Percentiles rank a stretch among this genome's conserved stretches.
phyloP scores from a whole-genome alignment of 2,113 vertebrate genomes.

The Vimba vimba region DNA sequence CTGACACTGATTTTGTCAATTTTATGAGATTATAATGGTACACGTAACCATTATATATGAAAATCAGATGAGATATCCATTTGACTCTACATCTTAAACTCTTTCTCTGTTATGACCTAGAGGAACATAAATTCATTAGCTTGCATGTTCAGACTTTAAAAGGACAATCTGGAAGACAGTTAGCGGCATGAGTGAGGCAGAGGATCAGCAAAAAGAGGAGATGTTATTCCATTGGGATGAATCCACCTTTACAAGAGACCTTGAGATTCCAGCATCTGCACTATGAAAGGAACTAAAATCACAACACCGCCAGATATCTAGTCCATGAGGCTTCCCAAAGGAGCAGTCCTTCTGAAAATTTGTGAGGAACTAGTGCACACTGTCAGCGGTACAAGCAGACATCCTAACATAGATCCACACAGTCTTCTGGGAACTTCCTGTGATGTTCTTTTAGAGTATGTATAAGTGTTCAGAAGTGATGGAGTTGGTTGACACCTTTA shows the following conservation, averaged over 20 bases:
- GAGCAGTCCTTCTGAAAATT: conserved; percentile 19
- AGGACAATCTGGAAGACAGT: not conserved
- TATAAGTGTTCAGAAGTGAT: not conserved
- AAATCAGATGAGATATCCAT: not conserved
- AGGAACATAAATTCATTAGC: not conserved
- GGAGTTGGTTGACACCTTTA: conserved; percentile 13
- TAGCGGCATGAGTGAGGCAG: not conserved
- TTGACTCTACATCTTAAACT: not conserved
- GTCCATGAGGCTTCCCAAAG: conserved; percentile 24
- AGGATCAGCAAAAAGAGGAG: not conserved
- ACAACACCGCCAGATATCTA: not conserved
- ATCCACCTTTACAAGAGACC: conserved; percentile 41
- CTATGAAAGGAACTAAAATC: conserved; percentile 24
- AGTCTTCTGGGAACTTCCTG: conserved; percentile 17
- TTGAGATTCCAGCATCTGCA: conserved; percentile 31
- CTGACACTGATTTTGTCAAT: conserved; percentile 34
- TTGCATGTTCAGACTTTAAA: not conserved
- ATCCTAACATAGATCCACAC: not conserved
- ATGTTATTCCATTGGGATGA: conserved; percentile 21
- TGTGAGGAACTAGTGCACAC: conserved; percentile 10
- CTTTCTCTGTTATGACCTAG: not conserved
- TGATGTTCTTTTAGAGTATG: not conserved
- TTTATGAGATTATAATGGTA: not conserved
- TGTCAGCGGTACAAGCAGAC: not conserved
- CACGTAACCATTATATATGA: not conserved